Base-by-base conservation (phyloP, 2,113 vertebrate species). In the Lynx canadensis region DNA sequence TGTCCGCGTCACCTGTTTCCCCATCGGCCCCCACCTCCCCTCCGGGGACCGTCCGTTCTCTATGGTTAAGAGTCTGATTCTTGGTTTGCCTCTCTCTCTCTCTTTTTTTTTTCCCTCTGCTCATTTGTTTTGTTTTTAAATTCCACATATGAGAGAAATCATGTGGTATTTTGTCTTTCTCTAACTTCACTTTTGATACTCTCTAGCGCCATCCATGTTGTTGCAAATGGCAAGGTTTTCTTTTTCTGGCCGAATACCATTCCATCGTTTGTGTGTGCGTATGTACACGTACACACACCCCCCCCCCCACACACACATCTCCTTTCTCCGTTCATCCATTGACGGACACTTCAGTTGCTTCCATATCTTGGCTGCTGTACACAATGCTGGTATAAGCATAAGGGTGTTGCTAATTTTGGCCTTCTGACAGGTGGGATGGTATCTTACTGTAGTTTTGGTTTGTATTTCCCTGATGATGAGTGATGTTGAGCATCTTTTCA, bases 261-360 rank as follows among this genome's bases (percentile, higher is more conserved):
- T n/a, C n/a, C 10, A 6, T 36, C 21, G 19, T 38, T 12, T 71
- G 36, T 71, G 23, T 38, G 15, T 15, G 18, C 4, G 5, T 57
- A 57, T 16, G 52, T 16, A 19, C 6, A 18, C 5, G 18, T 4
- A 19, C 5, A 14, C 19, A 57, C 18, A 19, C 55, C 6, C 16
- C 0, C 52, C 0, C 52, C 4, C 45, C 45, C 33, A 2, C 36
- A 2, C 36, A 36, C 36, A 5, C 5, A 0, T 25, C 10, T 14
- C 7, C 63, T n/a, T 69, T 7, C 33, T 15, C 29, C 13, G 4
- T n/a, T 8, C 66, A 16, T 23, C 21, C 21, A 7, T 18, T n/a
- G 15, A 19, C 4, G 33, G 66, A n/a, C 33, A n/a, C 66, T 1
- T 9, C 3, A 18, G 14, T 16, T 69, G 33, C 33, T n/a, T 19